A percentile compares a stretch with the other conserved stretches of the same genome.
Conservation (phyloP, 2,797 vertebrate genomes). For the Rhinogobio ventralis region DNA sequence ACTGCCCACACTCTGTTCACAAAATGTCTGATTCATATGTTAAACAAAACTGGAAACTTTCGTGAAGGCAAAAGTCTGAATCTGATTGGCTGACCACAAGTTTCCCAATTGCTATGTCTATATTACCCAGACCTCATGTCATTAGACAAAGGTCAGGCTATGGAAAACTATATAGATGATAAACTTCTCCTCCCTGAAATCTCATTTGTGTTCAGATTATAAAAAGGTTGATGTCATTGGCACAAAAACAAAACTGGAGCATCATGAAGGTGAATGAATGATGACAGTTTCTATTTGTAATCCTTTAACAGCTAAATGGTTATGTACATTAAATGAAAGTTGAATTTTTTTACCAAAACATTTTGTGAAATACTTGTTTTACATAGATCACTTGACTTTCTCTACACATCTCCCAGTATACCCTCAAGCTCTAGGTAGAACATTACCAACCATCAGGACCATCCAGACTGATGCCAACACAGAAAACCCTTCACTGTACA, state of each 20-base stretch:
- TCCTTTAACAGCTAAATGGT: not conserved
- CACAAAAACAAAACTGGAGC: not conserved
- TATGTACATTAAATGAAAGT: not conserved
- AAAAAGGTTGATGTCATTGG: not conserved
- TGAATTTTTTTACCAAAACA: not conserved
- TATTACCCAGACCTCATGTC: too few relatives aligned
- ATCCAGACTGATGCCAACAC: conserved; percentile 14
- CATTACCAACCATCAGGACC: conserved; percentile 8
- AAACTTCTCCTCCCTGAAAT: not conserved
- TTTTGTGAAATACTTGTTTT: not conserved
- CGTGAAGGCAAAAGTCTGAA: too few relatives aligned
- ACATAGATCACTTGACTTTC: not conserved
- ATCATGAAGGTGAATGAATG: not conserved
- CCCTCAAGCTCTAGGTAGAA: conserved; percentile 12
- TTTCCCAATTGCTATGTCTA: too few relatives aligned
- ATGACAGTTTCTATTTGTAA: not conserved
- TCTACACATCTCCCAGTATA: not conserved
- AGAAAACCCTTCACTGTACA: conserved; percentile 15
- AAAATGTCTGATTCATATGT: not conserved
- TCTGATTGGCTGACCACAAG: too few relatives aligned
- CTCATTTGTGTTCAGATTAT: not conserved
- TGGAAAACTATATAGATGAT: not conserved
- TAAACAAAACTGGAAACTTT: too few relatives aligned
- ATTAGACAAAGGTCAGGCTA: too few relatives aligned
- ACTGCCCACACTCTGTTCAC: not conserved